Evolutionary conservation across 2,797 vertebrate species (phyloP), one percentile per base, ranked within the genome.

Genomic region (Coregonus suidteri): DNA sequence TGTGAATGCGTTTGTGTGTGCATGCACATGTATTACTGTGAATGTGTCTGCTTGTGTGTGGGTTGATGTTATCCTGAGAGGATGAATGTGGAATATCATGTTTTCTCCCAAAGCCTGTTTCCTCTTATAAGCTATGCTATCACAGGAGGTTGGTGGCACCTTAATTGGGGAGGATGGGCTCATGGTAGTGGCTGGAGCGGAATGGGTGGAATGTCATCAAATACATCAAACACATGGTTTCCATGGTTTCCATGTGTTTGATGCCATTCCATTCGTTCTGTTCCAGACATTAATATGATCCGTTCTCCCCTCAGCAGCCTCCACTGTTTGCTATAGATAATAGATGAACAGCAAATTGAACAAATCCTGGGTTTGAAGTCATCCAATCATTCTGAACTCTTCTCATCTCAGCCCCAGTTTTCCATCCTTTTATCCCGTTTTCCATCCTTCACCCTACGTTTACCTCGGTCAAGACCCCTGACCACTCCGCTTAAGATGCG

Each of bases 321-420:
- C 54, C 25, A 6, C 9, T 52, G 54, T 35, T 35, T 37, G 37
- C 6, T 1, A 35, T 3, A 47, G 7, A 11, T 47, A 47, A 68
- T 78, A 73, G 77, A 76, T 78, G 66, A 79, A 79, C 62, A 52
- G 65, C 56, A 77, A 37, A 20, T 20, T 75, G 73, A 82, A 66
- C 67, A 70, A n/a, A 16, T 13, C 78, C 71, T 59, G 14, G 71
- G 73, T 88, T 76, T 81, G 81, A 81, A 80, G 77, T 81, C 75
- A 77, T 73, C 72, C 80, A 56, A 41, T 41, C 6, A 41, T 47
- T 70, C 73, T 68, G 0, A 51, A 7, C 11, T 2, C 59, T 79
- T 64, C 67, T 4, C 74, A 41, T 71, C 78, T 70, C 75, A 34
- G 53, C 53, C 30, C 59, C 41, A 0, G 1, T 1, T 78, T 75